A percentile compares a stretch with the other conserved stretches of the same genome.
Conservation (phyloP, 2,888 invertebrate species). For the Stegophylla sp. region DNA sequence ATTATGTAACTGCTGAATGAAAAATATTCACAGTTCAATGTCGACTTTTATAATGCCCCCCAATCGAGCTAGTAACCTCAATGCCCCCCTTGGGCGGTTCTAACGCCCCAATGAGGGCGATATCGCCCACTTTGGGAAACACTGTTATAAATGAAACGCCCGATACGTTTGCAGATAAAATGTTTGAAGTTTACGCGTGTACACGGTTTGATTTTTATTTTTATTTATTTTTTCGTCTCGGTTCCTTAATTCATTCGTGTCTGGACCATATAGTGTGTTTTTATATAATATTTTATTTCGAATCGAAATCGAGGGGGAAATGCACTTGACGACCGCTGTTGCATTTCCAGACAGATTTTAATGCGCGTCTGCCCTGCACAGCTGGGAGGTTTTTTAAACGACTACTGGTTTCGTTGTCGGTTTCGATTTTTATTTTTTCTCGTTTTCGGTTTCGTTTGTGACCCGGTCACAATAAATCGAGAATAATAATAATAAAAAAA, state of each 20-base stretch:
- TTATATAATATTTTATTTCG: constrained; percentile 53
- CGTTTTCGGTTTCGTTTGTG: constrained; percentile 55
- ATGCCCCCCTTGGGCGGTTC: too few species aligned
- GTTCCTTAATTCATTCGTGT: constrained; percentile 52
- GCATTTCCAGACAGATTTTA: constrained; percentile 59
- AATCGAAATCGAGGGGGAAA: constrained; percentile 55
- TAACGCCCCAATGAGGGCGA: too few species aligned
- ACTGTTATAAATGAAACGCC: too few species aligned
- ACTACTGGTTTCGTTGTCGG: constrained; percentile 48
- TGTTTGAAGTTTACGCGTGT: constrained; percentile 20
- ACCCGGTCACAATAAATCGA: constrained; percentile 51
- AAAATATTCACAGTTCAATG: too few species aligned
- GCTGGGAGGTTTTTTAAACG: constrained; percentile 48
- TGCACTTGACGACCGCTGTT: constrained; percentile 54
- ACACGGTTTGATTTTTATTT: constrained; percentile 37
- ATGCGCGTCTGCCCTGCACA: too few species aligned
- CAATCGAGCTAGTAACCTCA: too few species aligned
- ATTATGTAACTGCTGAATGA: too few species aligned
- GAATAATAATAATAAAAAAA: constrained; percentile 14
- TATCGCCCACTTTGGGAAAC: too few species aligned
- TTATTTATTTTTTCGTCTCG: constrained; percentile 49
- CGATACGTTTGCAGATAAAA: constrained; percentile 6
- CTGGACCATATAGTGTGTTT: constrained; percentile 48
- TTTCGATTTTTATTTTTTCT: constrained; percentile 52
- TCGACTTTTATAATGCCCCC: too few species aligned